A percentile compares a stretch with the other conserved stretches of the same genome.
Evolutionary conservation across 2,888 invertebrate species (phyloP).

Genomic region (Monoplex corrugatus): DNA sequence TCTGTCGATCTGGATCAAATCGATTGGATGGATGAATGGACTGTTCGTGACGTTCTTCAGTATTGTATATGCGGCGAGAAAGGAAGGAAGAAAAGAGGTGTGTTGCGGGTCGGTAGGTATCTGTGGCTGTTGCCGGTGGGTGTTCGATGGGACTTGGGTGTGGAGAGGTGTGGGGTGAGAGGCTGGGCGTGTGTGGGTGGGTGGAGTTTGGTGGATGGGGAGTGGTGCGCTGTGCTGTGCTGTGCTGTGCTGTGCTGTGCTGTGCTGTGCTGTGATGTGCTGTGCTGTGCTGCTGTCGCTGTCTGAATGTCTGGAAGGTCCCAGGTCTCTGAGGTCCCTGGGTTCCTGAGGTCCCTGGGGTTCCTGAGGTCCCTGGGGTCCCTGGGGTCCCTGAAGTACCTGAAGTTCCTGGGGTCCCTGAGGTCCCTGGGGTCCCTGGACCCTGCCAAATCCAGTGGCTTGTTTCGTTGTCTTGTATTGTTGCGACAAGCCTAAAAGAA

Average conservation of each 20-base stretch:
- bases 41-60: neutral
- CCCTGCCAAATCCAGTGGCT: constrained; percentile 15
- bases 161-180: neutral
- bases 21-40: too few relatives aligned
- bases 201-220: neutral
- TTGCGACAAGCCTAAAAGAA: neutral
- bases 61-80: neutral
- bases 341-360: too few relatives aligned
- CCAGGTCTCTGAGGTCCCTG: constrained; percentile 3
- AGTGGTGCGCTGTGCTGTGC: neutral
- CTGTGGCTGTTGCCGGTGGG: too few relatives aligned
- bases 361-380: too few relatives aligned
- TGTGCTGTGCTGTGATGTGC: too few relatives aligned
- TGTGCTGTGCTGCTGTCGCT: too few relatives aligned
- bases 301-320: constrained; percentile 2
- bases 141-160: neutral
- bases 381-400: too few relatives aligned
- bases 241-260: too few relatives aligned
- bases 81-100: neutral
- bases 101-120: too few relatives aligned
- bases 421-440: neutral
- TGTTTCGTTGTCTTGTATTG: neutral
- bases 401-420: too few relatives aligned
- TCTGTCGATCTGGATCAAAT: too few relatives aligned
- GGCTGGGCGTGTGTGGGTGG: neutral